Percentiles rank a stretch among this genome's conserved stretches.
Conservation (phyloP, 2,797 vertebrate species). For the Adrianichthys oophorus region DNA sequence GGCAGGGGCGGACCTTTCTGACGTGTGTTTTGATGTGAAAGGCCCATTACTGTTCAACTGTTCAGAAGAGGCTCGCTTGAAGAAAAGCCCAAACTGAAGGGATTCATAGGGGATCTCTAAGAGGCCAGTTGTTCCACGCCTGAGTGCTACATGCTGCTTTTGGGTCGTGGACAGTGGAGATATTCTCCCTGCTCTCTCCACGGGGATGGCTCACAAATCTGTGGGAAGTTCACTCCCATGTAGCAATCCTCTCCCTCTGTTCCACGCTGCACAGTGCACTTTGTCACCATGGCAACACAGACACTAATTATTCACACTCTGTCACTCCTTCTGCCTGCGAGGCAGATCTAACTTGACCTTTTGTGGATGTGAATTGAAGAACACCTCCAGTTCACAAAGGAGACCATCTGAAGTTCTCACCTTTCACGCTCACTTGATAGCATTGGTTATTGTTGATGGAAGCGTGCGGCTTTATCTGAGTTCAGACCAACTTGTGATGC, state of each 20-base stretch:
- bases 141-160: conserved; percentile 60
- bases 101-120: conserved; percentile 25
- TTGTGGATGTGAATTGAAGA: conserved; percentile 71
- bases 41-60: conserved; percentile 22
- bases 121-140: conserved; percentile 33
- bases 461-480: conserved; percentile 23
- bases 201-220: conserved; percentile 60
- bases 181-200: conserved; percentile 52
- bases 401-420: conserved; percentile 58
- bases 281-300: conserved; percentile 79
- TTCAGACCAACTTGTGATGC: conserved; percentile 25
- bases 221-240: conserved; percentile 64
- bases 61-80: conserved; percentile 30
- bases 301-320: conserved; percentile 78
- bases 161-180: conserved; percentile 39
- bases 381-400: conserved; percentile 59
- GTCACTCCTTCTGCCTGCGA: conserved; percentile 52
- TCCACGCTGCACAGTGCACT: conserved; percentile 65
- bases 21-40: conserved; percentile 23
- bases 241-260: conserved; percentile 48
- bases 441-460: conserved; percentile 25
- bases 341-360: conserved; percentile 81
- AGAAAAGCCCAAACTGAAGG: conserved; percentile 27
- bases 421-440: conserved; percentile 29
- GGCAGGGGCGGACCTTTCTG: conserved; percentile 4